Conservation (phyloP, 2,113 vertebrate species). For the Drymodes brunneopygia region DNA sequence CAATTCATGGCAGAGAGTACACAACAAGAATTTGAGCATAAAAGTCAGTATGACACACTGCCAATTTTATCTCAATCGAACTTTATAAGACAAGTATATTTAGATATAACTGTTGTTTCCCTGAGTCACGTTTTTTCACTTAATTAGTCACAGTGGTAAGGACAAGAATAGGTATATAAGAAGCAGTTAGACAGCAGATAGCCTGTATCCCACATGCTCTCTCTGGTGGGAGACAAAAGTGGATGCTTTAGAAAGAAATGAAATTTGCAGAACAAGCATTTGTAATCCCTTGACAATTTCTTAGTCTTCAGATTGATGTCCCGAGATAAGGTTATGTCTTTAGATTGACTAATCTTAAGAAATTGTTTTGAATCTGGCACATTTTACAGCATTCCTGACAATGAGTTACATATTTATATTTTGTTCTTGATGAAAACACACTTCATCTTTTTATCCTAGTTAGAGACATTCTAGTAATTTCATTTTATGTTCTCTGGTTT, state of each 20-base stretch:
- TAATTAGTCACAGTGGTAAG: background rate
- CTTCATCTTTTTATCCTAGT: background rate
- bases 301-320: background rate
- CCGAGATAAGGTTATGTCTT: background rate
- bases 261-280: background rate
- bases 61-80: background rate
- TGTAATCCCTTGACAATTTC: background rate
- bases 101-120: background rate
- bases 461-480: background rate
- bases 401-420: background rate
- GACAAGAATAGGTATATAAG: background rate
- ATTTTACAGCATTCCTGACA: background rate
- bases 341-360: background rate
- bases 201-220: background rate
- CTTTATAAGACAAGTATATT: background rate
- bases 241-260: background rate
- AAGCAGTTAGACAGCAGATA: background rate
- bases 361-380: background rate
- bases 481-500: background rate
- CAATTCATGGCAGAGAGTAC: background rate
- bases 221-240: background rate
- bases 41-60: background rate
- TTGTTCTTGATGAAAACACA: background rate
- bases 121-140: fast-evolving
- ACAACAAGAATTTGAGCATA: background rate